phyloP scores from a whole-genome alignment of 2,797 vertebrate genomes.

The Geotrypetes seraphini region DNA sequence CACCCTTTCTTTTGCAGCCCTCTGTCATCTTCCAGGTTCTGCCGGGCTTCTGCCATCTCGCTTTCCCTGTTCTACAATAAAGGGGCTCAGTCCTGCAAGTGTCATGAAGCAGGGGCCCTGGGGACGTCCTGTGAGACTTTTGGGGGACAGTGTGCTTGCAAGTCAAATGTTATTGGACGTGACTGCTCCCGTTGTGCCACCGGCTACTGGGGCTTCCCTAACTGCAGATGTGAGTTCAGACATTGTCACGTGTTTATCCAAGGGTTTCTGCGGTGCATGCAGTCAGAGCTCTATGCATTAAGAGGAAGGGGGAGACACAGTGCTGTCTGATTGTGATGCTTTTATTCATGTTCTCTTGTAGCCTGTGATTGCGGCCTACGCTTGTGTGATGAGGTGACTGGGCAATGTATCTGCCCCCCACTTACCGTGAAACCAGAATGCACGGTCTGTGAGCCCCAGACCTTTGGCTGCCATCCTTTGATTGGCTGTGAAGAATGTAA shows the following conservation, averaged over 20 bases:
- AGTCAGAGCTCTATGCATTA: accelerated
- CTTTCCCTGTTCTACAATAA: conserved; percentile 91
- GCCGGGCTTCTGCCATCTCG: conserved; percentile 65
- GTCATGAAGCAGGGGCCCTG: conserved; percentile 75
- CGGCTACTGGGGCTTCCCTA: conserved; percentile 89
- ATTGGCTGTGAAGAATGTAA: conserved; percentile 89
- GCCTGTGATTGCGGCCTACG: conserved; percentile 77
- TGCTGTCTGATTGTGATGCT: too few relatives aligned
- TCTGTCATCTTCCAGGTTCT: conserved; percentile 62
- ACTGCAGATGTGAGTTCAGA: conserved; percentile 77
- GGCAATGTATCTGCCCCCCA: conserved; percentile 84
- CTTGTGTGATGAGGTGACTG: conserved; percentile 79
- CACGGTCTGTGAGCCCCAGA: conserved; percentile 72
- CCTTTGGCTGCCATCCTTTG: conserved; percentile 88
- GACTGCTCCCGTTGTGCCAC: conserved; percentile 88
- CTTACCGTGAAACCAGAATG: conserved; percentile 79
- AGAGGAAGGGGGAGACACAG: accelerated
- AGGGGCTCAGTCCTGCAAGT: conserved; percentile 73
- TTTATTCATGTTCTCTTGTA: conserved; percentile 28
- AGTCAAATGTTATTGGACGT: conserved; percentile 77
- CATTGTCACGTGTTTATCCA: accelerated
- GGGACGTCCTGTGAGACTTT: conserved; percentile 70
- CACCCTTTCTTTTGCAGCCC: conserved; percentile 43
- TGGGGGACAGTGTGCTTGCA: conserved; percentile 82
- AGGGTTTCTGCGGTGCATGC: too few relatives aligned